Evolutionary conservation across 2,888 invertebrate genomes (phyloP).

Genomic region (Chymomyza fuscimana): DNA sequence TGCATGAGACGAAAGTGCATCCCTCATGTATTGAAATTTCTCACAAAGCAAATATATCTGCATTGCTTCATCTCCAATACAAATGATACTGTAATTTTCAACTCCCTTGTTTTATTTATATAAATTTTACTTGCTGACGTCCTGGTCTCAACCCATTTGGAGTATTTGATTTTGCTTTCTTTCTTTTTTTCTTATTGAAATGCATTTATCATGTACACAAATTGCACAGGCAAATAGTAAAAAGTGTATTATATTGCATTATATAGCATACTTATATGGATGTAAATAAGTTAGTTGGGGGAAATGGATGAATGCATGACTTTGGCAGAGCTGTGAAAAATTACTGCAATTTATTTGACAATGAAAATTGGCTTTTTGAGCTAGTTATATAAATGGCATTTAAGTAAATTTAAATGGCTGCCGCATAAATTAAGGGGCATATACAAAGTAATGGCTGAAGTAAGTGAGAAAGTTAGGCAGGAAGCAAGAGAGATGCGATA

Average conservation of each 20-base stretch:
- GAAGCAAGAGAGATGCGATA: slow-evolving; percentile 32
- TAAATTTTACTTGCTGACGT: not conserved
- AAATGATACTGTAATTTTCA: not conserved
- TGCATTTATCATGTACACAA: not conserved
- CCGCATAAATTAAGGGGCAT: slow-evolving; percentile 1
- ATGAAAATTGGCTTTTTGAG: slow-evolving; percentile 33
- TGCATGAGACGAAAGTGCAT: not conserved
- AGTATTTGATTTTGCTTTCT: not conserved
- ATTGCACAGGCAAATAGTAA: not conserved
- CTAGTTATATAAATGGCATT: slow-evolving; percentile 9
- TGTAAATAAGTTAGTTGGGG: slow-evolving; percentile 1
- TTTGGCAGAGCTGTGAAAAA: slow-evolving; percentile 28
- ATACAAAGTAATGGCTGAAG: not conserved
- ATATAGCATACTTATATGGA: not conserved
- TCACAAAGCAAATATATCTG: not conserved
- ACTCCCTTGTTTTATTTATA: not conserved
- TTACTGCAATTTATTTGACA: slow-evolving; percentile 28
- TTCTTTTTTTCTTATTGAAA: not conserved
- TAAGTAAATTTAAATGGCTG: slow-evolving; percentile 14
- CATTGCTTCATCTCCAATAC: not conserved
- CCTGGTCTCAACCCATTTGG: not conserved
- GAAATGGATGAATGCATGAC: slow-evolving; percentile 15
- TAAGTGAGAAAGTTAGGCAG: slow-evolving; percentile 4
- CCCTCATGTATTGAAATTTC: not conserved
- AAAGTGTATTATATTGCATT: not conserved